Percentiles rank a stretch among this genome's conserved stretches.
Conservation (phyloP, 2,888 invertebrate species). For the Drosophila fungiperda region DNA sequence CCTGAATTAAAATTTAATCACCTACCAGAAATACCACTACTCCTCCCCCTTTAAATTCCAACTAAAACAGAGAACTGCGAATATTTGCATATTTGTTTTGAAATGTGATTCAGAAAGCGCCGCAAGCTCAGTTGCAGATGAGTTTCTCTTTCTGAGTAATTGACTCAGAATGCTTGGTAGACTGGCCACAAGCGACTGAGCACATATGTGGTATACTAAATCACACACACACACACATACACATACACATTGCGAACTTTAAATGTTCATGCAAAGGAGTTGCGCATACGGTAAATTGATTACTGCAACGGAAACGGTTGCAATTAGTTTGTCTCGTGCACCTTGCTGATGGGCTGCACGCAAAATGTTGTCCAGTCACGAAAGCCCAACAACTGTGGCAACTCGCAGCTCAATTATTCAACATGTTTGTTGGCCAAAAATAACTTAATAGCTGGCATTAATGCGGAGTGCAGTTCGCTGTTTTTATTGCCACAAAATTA, state of each 20-base stretch:
- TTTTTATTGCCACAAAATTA: slow-evolving; percentile 48
- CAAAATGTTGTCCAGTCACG: slow-evolving; percentile 50
- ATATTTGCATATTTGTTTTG: slow-evolving; percentile 47
- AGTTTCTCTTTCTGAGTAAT: slow-evolving; percentile 6
- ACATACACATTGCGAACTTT: slow-evolving; percentile 6
- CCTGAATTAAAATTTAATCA: slow-evolving; percentile 9
- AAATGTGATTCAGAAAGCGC: slow-evolving; percentile 28
- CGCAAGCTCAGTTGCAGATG: slow-evolving; percentile 35
- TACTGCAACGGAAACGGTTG: slow-evolving; percentile 47
- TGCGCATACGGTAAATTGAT: slow-evolving; percentile 53
- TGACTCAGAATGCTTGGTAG: background rate
- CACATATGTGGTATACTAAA: slow-evolving; percentile 16
- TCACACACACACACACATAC: slow-evolving; percentile 3
- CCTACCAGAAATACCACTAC: slow-evolving; percentile 2
- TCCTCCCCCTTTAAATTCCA: slow-evolving; percentile 6
- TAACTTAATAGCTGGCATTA: slow-evolving; percentile 68
- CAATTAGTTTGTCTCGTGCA: slow-evolving; percentile 42
- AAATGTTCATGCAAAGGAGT: slow-evolving; percentile 36
- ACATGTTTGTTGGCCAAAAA: slow-evolving; percentile 15
- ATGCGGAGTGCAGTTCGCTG: slow-evolving; percentile 57
- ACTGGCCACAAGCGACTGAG: slow-evolving; percentile 23
- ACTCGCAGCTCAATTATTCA: slow-evolving; percentile 29
- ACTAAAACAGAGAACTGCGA: slow-evolving; percentile 18
- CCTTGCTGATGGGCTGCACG: background rate
- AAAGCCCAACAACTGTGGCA: slow-evolving; percentile 17